Evolutionary conservation across 64 coral and sea anemone genomes (phyloP).

Genomic region (Trachythela sp.): DNA sequence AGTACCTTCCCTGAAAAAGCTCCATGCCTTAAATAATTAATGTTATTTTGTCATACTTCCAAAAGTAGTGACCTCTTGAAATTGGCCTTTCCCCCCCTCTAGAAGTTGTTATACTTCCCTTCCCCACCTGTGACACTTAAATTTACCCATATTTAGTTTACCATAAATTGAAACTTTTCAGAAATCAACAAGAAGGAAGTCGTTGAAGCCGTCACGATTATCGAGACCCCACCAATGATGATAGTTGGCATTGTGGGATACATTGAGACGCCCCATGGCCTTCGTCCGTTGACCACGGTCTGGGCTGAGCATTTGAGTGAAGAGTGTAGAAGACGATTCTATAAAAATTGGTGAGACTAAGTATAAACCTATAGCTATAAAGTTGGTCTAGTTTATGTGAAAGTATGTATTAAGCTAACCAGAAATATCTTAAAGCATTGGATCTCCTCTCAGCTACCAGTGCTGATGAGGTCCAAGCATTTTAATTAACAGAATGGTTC

Average conservation of each 20-base stretch:
- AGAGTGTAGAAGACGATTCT: slow-evolving; percentile 92
- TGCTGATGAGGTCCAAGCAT: slow-evolving; percentile 74
- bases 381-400: neutral
- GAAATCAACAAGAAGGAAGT: slow-evolving; percentile 98
- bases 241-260: slow-evolving; percentile 98
- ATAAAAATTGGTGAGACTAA: slow-evolving; percentile 91
- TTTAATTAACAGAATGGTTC: neutral
- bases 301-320: slow-evolving; percentile 99
- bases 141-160: neutral
- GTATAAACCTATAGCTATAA: neutral
- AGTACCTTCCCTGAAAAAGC: no score
- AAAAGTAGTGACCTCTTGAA: no score
- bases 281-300: slow-evolving; percentile 82
- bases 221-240: slow-evolving; percentile 95
- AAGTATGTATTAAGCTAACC: neutral
- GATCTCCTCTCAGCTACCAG: slow-evolving; percentile 5
- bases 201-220: slow-evolving; percentile 90
- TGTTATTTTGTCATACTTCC: no score
- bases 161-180: neutral
- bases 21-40: no score
- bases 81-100: no score
- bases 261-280: slow-evolving; percentile 87
- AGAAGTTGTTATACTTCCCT: no score
- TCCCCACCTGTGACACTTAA: no score
- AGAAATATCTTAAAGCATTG: slow-evolving; percentile 9